Percentiles rank a stretch among this genome's conserved stretches.
phyloP scores from a whole-genome alignment of 2,113 vertebrate genomes.

The Microtus pennsylvanicus region DNA sequence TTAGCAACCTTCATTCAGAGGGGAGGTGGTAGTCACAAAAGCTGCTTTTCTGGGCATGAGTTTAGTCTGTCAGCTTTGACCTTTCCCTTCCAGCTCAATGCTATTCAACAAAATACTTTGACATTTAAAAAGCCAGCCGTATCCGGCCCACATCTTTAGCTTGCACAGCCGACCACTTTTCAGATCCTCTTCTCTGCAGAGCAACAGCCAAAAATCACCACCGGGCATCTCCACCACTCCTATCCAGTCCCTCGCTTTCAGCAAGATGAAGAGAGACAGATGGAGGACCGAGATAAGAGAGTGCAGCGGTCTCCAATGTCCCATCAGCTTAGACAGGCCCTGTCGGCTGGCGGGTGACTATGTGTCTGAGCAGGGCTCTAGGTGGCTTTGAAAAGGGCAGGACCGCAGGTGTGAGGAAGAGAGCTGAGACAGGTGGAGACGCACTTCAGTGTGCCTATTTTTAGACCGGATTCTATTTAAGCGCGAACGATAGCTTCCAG shows the following conservation, averaged over 20 bases:
- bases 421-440: conserved; percentile 63
- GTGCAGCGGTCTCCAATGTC: neutral
- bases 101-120: conserved; percentile 63
- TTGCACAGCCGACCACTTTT: neutral
- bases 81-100: conserved; percentile 55
- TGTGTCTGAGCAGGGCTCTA: neutral
- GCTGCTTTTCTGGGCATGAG: conserved; percentile 40
- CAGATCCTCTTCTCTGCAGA: conserved; percentile 52
- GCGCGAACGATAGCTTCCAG: conserved; percentile 66
- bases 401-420: conserved; percentile 60
- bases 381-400: neutral
- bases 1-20: neutral
- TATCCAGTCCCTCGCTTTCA: neutral
- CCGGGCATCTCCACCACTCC: conserved; percentile 16
- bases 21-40: neutral
- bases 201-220: conserved; percentile 2
- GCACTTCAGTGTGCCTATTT: conserved; percentile 71
- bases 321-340: neutral
- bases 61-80: conserved; percentile 68
- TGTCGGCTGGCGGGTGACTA: neutral
- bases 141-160: conserved; percentile 41
- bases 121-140: conserved; percentile 63
- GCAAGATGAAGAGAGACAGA: neutral
- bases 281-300: neutral
- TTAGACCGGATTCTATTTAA: conserved; percentile 80